Evolutionary conservation across 2,888 invertebrate genomes (phyloP).

Genomic region (Eupithecia subumbrata): DNA sequence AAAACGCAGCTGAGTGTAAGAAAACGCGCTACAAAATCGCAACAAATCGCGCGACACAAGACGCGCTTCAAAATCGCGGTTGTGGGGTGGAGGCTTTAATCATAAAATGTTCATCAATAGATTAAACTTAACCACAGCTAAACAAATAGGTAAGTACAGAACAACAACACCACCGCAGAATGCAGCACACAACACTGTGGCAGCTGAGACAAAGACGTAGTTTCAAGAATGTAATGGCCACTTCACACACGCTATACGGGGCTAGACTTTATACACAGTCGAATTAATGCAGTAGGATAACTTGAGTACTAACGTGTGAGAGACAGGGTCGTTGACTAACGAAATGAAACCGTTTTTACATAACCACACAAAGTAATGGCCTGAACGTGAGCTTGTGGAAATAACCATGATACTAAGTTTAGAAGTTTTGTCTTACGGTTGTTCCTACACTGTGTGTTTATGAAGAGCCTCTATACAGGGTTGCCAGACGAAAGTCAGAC

Average conservation of each 20-base stretch:
- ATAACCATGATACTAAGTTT: too few relatives aligned
- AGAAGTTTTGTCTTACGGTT: neutral
- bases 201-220: conserved; percentile 49
- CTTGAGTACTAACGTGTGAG: too few relatives aligned
- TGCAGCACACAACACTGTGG: neutral
- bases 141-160: neutral
- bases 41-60: too few relatives aligned
- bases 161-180: conserved; percentile 1
- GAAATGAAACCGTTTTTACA: too few relatives aligned
- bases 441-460: conserved; percentile 26
- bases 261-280: conserved; percentile 30
- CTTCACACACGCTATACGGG: conserved; percentile 48
- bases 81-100: too few relatives aligned
- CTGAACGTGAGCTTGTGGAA: too few relatives aligned
- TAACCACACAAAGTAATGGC: too few relatives aligned
- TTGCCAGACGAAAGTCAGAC: conserved; percentile 39
- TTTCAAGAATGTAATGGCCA: conserved; percentile 57
- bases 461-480: conserved; percentile 28
- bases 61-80: too few relatives aligned
- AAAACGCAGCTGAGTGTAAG: too few relatives aligned
- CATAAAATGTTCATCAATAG: neutral
- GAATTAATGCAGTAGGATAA: conserved; percentile 3
- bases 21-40: too few relatives aligned
- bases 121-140: neutral
- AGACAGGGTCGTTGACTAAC: too few relatives aligned